These are phyloP conservation scores for Eupithecia centaureata DNA, from an alignment of 2,888 invertebrate genomes.

Conservation along the genomic window DNA sequence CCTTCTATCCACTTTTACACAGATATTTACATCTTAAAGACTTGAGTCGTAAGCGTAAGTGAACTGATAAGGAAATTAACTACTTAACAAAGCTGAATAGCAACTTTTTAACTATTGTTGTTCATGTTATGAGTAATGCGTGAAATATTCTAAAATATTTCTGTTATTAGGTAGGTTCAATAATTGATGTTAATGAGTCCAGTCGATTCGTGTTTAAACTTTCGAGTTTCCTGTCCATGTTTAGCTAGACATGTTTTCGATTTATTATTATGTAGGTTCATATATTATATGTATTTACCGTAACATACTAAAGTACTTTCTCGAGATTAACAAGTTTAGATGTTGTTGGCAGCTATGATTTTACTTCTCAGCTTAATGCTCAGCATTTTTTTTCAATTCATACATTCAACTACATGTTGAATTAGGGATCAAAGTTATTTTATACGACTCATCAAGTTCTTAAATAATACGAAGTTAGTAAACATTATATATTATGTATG, in stretches of 20 bases:
- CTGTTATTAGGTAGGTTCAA: background rate
- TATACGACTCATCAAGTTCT: background rate
- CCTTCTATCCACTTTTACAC: background rate
- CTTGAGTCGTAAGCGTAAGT: background rate
- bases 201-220: background rate
- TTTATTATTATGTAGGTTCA: background rate
- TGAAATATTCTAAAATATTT: conserved; percentile 13
- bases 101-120: conserved; percentile 13
- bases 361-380: background rate
- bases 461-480: background rate
- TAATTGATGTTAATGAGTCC: conserved; percentile 8
- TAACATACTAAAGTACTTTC: conserved; percentile 2
- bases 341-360: background rate
- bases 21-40: background rate
- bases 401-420: background rate
- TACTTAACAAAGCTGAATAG: conserved; percentile 10
- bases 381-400: background rate
- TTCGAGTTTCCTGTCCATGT: conserved; percentile 15
- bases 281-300: background rate
- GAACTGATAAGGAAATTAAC: conserved; percentile 4
- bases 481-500: too few relatives aligned
- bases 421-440: background rate
- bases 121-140: background rate
- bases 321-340: too few relatives aligned
- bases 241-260: background rate